These are phyloP conservation scores for Adela reaumurella DNA, from an alignment of 2,888 invertebrate species.

Conservation along the genomic window DNA sequence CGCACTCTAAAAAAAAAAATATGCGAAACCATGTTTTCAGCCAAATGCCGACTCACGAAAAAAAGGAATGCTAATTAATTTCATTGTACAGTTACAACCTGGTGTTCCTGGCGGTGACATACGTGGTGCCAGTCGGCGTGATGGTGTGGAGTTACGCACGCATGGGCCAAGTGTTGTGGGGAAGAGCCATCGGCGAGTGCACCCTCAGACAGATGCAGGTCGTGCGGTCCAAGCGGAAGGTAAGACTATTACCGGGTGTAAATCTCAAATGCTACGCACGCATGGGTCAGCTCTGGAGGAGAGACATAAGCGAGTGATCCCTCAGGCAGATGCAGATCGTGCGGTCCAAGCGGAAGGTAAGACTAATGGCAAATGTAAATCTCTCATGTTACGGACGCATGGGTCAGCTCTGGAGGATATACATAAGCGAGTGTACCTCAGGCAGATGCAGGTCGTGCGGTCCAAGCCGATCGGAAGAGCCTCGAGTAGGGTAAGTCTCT, in stretches of 20 bases:
- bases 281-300: slow-evolving; percentile 81
- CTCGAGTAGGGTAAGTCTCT: no score
- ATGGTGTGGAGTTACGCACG: slow-evolving; percentile 78
- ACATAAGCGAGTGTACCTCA: slow-evolving; percentile 84
- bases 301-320: slow-evolving; percentile 82
- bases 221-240: slow-evolving; percentile 81
- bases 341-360: slow-evolving; percentile 77
- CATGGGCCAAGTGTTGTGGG: slow-evolving; percentile 82
- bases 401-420: slow-evolving; percentile 77
- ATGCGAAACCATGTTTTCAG: no score
- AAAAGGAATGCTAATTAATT: no score
- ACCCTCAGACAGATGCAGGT: slow-evolving; percentile 81
- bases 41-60: no score
- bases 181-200: slow-evolving; percentile 80
- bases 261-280: slow-evolving; percentile 75
- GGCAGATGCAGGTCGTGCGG: slow-evolving; percentile 79
- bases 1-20: no score
- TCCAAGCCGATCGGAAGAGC: slow-evolving; percentile 75
- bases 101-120: slow-evolving; percentile 75
- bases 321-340: slow-evolving; percentile 82
- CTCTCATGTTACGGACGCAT: slow-evolving; percentile 78
- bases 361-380: no score
- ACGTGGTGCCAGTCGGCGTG: slow-evolving; percentile 76
- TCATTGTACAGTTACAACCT: slow-evolving; percentile 69
- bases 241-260: no score